Percentiles rank a stretch among this genome's conserved stretches.
phyloP scores from a whole-genome alignment of 2,888 invertebrate genomes.

The Pseudococcus jackbeardsleyi region DNA sequence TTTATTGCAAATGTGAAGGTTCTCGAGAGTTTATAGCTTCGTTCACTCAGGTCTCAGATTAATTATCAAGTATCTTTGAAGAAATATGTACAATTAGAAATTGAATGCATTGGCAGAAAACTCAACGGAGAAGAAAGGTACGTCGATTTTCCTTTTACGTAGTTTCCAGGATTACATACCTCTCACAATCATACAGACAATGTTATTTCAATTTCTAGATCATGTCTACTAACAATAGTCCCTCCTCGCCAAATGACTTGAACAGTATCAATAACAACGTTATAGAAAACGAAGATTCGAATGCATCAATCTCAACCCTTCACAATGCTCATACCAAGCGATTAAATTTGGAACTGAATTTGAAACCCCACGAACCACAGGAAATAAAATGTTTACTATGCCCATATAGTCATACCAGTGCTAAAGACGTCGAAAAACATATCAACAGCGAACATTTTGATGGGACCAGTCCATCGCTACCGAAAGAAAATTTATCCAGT shows the following conservation, averaged over 20 bases:
- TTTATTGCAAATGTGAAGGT: background rate
- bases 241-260: background rate
- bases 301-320: background rate
- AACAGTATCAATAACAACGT: constrained; percentile 30
- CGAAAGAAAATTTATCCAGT: background rate
- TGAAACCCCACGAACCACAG: background rate
- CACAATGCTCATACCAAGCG: background rate
- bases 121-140: background rate
- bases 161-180: background rate
- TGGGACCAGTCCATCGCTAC: constrained; percentile 76
- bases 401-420: constrained; percentile 31
- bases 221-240: background rate
- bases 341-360: background rate
- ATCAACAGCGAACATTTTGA: constrained; percentile 88
- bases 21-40: background rate
- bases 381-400: constrained; percentile 53
- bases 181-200: background rate
- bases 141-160: background rate
- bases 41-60: too few relatives aligned
- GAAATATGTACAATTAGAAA: background rate
- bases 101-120: background rate
- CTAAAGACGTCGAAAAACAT: constrained; percentile 72
- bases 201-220: background rate
- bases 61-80: background rate
- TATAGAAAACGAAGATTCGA: constrained; percentile 3